phyloP scores from a whole-genome alignment of 2,113 vertebrate species.

The Callithrix jacchus region DNA sequence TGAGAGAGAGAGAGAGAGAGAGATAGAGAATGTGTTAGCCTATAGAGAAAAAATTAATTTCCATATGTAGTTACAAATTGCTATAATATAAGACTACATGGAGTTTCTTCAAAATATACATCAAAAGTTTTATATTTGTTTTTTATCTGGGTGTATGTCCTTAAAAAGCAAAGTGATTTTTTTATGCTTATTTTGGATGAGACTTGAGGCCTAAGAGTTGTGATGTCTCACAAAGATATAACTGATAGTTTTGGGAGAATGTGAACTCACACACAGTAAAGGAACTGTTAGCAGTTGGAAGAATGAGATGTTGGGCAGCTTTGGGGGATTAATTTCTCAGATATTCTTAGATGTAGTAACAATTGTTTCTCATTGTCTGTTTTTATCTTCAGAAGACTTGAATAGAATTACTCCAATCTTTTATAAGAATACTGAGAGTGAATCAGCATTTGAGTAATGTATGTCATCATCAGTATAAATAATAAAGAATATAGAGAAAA shows the following conservation, averaged over 20 bases:
- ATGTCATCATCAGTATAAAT: slow-evolving; percentile 46
- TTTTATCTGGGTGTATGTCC: background rate
- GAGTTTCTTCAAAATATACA: background rate
- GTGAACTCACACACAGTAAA: background rate
- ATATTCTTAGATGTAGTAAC: background rate
- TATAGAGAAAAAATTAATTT: background rate
- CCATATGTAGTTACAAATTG: background rate
- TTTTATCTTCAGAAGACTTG: slow-evolving; percentile 50
- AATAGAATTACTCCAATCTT: slow-evolving; percentile 54
- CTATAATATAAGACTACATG: background rate
- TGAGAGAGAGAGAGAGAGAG: background rate
- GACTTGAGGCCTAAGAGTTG: background rate
- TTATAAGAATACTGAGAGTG: slow-evolving; percentile 51
- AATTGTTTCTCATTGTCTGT: slow-evolving; percentile 29
- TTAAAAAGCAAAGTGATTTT: background rate
- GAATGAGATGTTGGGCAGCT: background rate
- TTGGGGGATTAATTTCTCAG: background rate
- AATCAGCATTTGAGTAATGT: slow-evolving; percentile 54
- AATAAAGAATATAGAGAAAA: slow-evolving; percentile 48
- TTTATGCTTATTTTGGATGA: background rate
- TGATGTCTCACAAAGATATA: background rate
- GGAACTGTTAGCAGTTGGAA: background rate
- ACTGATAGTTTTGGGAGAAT: background rate
- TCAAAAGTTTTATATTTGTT: background rate
- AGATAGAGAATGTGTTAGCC: background rate